These are phyloP conservation scores for Gallinago stenura DNA, from an alignment of 2,797 vertebrate genomes.

Conservation along the genomic window DNA sequence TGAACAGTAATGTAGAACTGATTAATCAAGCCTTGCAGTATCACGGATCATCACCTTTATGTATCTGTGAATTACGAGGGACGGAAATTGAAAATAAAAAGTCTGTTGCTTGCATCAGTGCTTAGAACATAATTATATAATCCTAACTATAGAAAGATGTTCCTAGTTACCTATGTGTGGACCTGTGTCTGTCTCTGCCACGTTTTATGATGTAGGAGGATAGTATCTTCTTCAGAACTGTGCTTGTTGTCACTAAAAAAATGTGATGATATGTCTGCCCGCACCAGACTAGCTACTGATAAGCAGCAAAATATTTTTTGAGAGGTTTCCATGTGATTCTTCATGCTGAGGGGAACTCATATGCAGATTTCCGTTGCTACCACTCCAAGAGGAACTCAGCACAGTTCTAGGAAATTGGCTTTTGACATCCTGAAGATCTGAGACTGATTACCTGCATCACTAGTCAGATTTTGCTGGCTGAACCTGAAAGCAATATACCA, in stretches of 20 bases:
- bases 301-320: neutral
- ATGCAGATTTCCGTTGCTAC: neutral
- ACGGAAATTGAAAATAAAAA: neutral
- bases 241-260: neutral
- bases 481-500: neutral
- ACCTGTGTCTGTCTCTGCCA: neutral
- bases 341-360: neutral
- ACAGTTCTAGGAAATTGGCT: neutral
- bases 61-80: neutral
- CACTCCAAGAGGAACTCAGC: neutral
- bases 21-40: neutral
- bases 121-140: neutral
- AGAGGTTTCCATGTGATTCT: neutral
- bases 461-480: neutral
- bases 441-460: neutral
- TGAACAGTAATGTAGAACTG: neutral
- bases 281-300: neutral
- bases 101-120: neutral
- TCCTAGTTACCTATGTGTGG: neutral
- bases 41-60: neutral
- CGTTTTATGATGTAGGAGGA: neutral
- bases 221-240: neutral
- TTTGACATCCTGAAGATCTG: constrained; percentile 4
- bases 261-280: neutral
- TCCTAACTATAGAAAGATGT: neutral